phyloP scores from a whole-genome alignment of 2,797 vertebrate genomes.

The Sylvilagus floridanus region DNA sequence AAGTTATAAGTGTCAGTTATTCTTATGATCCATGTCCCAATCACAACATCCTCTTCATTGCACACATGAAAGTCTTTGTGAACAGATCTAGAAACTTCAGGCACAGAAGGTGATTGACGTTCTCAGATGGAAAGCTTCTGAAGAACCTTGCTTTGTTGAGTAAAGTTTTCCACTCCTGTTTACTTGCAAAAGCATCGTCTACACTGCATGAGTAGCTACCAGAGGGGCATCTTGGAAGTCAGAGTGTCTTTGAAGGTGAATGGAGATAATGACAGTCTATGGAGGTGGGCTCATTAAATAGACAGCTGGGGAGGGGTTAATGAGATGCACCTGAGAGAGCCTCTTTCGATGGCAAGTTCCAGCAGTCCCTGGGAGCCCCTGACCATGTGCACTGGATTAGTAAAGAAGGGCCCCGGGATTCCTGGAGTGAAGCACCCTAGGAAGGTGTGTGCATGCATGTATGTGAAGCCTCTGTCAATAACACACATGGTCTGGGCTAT shows the following conservation, averaged over 20 bases:
- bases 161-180: conserved; percentile 52
- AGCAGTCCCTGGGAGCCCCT: background rate
- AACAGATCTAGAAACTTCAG: conserved; percentile 13
- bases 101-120: conserved; percentile 49
- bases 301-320: background rate
- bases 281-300: background rate
- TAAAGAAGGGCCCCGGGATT: background rate
- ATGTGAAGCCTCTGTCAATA: background rate
- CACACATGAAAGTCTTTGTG: background rate
- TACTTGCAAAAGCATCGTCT: conserved; percentile 53
- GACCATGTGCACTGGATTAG: background rate
- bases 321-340: background rate
- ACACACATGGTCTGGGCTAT: background rate
- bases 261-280: conserved; percentile 3
- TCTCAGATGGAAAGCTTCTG: conserved; percentile 48
- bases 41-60: background rate
- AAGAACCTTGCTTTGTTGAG: conserved; percentile 13
- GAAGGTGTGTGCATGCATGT: background rate
- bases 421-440: background rate
- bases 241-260: conserved; percentile 40
- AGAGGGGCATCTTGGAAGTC: conserved; percentile 19
- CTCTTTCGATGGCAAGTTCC: background rate
- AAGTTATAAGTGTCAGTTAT: conserved; percentile 50
- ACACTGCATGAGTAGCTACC: background rate
- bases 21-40: conserved; percentile 1